Conservation (phyloP, 2,888 invertebrate species). For the Andrena flavipes region DNA sequence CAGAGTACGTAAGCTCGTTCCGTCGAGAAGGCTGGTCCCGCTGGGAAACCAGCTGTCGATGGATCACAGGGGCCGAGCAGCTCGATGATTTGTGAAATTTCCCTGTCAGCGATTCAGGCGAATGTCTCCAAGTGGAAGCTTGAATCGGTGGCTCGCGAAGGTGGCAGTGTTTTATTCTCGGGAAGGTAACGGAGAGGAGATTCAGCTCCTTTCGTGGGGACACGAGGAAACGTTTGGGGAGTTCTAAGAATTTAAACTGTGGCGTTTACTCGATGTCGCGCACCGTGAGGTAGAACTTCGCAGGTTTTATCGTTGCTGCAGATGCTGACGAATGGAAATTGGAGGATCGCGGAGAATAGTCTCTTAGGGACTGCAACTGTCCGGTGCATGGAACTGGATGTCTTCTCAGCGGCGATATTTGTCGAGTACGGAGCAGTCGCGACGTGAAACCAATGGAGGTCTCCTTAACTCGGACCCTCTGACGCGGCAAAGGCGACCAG, state of each 20-base stretch:
- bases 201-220: too few species aligned
- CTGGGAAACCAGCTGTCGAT: slow-evolving; percentile 28
- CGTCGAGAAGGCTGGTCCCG: slow-evolving; percentile 17
- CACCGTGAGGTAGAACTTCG: not conserved
- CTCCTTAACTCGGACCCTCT: slow-evolving; percentile 22
- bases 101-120: slow-evolving; percentile 1
- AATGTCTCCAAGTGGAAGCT: not conserved
- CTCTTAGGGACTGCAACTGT: not conserved
- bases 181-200: not conserved
- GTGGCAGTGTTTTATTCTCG: not conserved
- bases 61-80: not conserved
- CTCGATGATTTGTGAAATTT: slow-evolving; percentile 10
- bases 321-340: slow-evolving; percentile 1
- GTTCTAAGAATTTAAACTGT: not conserved
- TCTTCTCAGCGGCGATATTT: slow-evolving; percentile 11
- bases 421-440: not conserved
- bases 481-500: not conserved
- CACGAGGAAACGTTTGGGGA: too few species aligned
- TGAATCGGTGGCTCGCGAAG: not conserved
- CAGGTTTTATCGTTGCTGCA: slow-evolving; percentile 7
- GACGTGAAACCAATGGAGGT: slow-evolving; percentile 12
- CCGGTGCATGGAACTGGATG: not conserved
- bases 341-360: too few species aligned
- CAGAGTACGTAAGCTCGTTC: slow-evolving; percentile 1
- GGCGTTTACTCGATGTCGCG: not conserved